Evolutionary conservation across 2,888 invertebrate species (phyloP), one percentile per base, ranked within the genome.

Genomic region (Pterostichus madidus): DNA sequence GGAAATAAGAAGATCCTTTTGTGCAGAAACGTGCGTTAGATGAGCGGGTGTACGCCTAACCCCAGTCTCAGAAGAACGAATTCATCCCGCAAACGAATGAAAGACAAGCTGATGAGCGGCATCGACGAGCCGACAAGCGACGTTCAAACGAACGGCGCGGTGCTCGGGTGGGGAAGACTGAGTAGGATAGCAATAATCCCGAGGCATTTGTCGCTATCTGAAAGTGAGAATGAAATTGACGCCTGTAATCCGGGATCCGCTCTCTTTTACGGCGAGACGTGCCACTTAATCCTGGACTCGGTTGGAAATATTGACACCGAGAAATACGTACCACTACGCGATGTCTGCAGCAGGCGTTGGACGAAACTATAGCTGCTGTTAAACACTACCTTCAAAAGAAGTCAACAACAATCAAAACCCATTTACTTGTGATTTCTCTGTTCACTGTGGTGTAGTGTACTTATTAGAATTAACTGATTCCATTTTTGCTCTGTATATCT

Each of bases 151-250:
- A 46, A 75, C 49, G 31, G 32, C 59, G n/a, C 17, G 32, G 24
- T 24, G 24, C 3, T 2, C 24, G 24, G 24, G 24, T 24, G 24
- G 52, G 11, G n/a, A 56, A 15, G 77, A 32, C 53, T 56, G 13
- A 64, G 64, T 35, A 15, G 77, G 77, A 59, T 13, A 39, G 77
- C 77, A 77, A 77, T 77, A 77, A 77, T 77, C 77, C 77, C 77
- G 35, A 15, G 56, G 77, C 59, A 77, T 77, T 77, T 77, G 77
- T 77, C 77, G 77, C 39, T 77, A 84, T 84, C 85, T 84, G 85
- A 85, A 86, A 86, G 86, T 86, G 86, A 86, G 85, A 86, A 85
- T 86, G 85, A 86, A 86, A 86, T 86, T 86, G 86, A 86, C 85
- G 85, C 85, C 83, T 81, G 86, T 86, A 86, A 86, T 86, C 85